A percentile compares a stretch with the other conserved stretches of the same genome.
phyloP scores from a whole-genome alignment of 2,113 vertebrate genomes.

The Chrysochloris asiatica region DNA sequence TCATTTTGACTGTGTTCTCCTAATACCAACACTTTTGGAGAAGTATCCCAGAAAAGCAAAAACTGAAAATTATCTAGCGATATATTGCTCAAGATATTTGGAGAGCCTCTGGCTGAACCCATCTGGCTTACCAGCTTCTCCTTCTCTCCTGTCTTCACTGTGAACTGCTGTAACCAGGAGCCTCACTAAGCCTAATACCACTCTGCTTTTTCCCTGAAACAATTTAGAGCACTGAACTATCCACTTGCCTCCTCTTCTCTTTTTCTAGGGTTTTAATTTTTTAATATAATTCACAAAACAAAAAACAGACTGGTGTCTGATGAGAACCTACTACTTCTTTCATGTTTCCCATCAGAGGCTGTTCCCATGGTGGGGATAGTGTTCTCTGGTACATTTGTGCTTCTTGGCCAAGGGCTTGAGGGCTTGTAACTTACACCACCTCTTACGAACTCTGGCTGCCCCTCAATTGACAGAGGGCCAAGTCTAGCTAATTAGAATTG shows the following conservation, averaged over 20 bases:
- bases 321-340: neutral
- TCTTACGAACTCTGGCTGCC: neutral
- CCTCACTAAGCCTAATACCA: neutral
- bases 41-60: conserved; percentile 52
- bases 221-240: neutral
- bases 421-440: neutral
- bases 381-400: conserved; percentile 2
- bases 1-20: conserved; percentile 6
- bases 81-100: conserved; percentile 38
- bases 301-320: neutral
- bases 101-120: conserved; percentile 24
- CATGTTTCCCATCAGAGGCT: neutral
- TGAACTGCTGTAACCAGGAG: neutral
- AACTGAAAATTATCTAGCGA: conserved; percentile 12
- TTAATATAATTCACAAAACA: neutral
- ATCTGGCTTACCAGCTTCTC: neutral
- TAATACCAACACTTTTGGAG: conserved; percentile 33
- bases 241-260: neutral
- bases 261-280: conserved; percentile 47
- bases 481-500: conserved; percentile 52
- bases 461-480: conserved; percentile 48
- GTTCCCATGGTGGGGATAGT: neutral
- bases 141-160: neutral
- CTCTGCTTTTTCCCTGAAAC: conserved; percentile 5
- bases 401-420: neutral